Conservation (phyloP, 2,797 vertebrate species). For the Malacoraja senta region DNA sequence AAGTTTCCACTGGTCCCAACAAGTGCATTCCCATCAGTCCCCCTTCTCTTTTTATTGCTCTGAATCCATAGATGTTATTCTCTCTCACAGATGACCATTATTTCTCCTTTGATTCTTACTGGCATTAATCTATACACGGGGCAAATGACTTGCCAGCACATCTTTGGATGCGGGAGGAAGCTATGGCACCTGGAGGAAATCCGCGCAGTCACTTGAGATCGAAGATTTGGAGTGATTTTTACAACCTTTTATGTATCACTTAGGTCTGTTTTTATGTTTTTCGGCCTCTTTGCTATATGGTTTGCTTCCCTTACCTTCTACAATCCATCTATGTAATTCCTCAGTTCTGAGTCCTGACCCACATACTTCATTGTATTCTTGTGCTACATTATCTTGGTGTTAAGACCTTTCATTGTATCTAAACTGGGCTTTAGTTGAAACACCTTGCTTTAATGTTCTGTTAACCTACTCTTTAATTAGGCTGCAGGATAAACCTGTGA, state of each 20-base stretch:
- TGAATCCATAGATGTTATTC: too few relatives aligned
- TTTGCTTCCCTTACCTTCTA: neutral
- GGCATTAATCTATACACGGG: too few relatives aligned
- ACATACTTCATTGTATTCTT: neutral
- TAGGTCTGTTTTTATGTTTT: neutral
- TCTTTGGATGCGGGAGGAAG: too few relatives aligned
- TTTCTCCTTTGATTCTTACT: too few relatives aligned
- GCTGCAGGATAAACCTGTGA: neutral
- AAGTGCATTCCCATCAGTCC: too few relatives aligned
- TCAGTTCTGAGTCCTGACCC: neutral
- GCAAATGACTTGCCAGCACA: too few relatives aligned
- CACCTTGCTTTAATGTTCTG: neutral
- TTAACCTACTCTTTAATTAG: neutral
- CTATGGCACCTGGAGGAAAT: too few relatives aligned
- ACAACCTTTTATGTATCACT: neutral
- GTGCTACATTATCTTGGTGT: neutral
- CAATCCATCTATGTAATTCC: neutral
- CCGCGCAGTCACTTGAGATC: neutral
- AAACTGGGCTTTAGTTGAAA: too few relatives aligned
- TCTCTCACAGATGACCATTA: too few relatives aligned
- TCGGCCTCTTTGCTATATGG: neutral
- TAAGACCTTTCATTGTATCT: neutral
- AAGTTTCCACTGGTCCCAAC: too few relatives aligned
- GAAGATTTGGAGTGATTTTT: neutral
- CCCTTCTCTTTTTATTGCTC: too few relatives aligned